Evolutionary conservation across 2,797 vertebrate species (phyloP), one percentile per base, ranked within the genome.

Genomic region (Thunnus albacares): DNA sequence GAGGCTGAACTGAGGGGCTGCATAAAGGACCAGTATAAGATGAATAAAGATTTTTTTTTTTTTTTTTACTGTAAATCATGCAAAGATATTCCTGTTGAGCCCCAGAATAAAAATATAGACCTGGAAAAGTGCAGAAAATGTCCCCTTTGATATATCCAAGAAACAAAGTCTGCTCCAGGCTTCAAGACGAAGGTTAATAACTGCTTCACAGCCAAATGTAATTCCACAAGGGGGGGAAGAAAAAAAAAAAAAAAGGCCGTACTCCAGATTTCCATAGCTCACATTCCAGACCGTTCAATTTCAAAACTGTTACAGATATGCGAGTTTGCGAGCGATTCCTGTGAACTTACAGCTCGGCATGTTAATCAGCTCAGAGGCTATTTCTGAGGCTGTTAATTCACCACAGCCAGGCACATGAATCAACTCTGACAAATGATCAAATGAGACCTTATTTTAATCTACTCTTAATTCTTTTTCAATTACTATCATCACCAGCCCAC

Each of bases 381-480:
- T 24, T 62, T 69, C 73, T 24, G 52, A 61, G 55, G 28, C 53
- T 6, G 60, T 30, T 79, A 76, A 72, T 81, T 77, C 59, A 71
- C 71, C 70, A 3, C 61, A 24, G 66, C 66, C 55, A 6, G 22
- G 35, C 64, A 22, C 57, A 73, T 61, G 55, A 88, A 89, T 89
- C 84, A 79, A 89, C 72, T 75, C 75, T 67, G 79, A 85, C 75
- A 67, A 67, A 79, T 74, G 78, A 91, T 89, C 80, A 82, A 84
- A 90, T 66, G 45, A 64, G 77, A 60, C 78, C 74, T 56, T 85
- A 70, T 83, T 92, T 87, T 89, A 90, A 92, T 94, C 79, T 88
- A 53, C 76, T 79, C 85, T 89, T 92, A 88, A 93, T 89, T 90
- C 77, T 67, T 92, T 91, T 93, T 92, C 86, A 91, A 91, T 93